Conservation (phyloP, 2,113 vertebrate species). For the Pelobates fuscus region DNA sequence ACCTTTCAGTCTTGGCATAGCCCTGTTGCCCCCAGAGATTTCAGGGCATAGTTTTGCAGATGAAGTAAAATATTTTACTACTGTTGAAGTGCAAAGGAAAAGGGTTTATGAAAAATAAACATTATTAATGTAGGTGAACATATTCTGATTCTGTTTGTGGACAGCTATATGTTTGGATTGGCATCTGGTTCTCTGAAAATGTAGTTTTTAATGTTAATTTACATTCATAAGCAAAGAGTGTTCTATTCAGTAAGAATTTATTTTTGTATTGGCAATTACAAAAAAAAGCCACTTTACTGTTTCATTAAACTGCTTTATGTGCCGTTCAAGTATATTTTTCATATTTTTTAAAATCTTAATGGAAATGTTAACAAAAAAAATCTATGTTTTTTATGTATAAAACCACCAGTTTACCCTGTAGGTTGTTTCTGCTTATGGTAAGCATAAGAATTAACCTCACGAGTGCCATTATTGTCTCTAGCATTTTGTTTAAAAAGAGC, state of each 20-base stretch:
- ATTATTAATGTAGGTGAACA: conserved; percentile 47
- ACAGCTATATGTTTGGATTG: conserved; percentile 43
- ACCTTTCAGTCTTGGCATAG: conserved; percentile 65
- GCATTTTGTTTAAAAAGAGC: too few species aligned
- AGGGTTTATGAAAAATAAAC: conserved; percentile 47
- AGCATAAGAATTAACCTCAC: too few species aligned
- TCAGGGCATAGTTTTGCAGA: conserved; percentile 54
- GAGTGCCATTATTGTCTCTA: too few species aligned
- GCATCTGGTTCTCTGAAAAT: conserved; percentile 26
- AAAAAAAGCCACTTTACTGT: too few species aligned
- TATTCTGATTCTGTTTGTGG: conserved; percentile 38
- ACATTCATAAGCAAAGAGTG: conserved; percentile 3
- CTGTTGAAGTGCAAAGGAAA: conserved; percentile 49
- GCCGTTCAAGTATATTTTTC: too few species aligned
- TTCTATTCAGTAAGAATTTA: conserved; percentile 8
- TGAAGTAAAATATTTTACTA: conserved; percentile 49
- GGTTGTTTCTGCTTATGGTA: too few species aligned
- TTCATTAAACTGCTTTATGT: too few species aligned
- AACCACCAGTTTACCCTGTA: too few species aligned
- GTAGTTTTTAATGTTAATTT: conserved; percentile 23
- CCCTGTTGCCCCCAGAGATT: conserved; percentile 68
- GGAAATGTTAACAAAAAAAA: too few species aligned
- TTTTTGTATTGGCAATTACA: conserved; percentile 6
- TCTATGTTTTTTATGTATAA: too few species aligned
- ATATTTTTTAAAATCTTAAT: too few species aligned